Conservation (phyloP, 2,113 vertebrate genomes). For the Marcusenius ussheri region DNA sequence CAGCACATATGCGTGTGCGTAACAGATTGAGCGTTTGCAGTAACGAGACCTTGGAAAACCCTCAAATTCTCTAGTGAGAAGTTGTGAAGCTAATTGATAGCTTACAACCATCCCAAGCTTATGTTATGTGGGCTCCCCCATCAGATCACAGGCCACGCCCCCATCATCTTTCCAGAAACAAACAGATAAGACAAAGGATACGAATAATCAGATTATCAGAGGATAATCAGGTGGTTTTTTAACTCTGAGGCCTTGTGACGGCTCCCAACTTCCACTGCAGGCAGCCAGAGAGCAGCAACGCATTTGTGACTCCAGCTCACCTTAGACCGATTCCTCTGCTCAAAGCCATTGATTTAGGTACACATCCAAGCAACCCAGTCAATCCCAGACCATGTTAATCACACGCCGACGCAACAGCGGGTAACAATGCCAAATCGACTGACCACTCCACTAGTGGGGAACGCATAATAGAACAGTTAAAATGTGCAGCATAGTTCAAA, state of each 20-base stretch:
- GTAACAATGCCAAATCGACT: neutral
- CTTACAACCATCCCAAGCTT: neutral
- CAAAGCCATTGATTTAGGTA: neutral
- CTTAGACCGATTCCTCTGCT: neutral
- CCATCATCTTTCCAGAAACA: neutral
- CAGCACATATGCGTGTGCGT: constrained; percentile 8
- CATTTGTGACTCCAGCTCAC: neutral
- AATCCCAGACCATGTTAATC: neutral
- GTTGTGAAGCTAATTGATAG: neutral
- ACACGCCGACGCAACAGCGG: neutral
- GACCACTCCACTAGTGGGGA: neutral
- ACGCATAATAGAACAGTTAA: neutral
- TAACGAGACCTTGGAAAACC: constrained; percentile 7
- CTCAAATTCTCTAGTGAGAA: neutral
- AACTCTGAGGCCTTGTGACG: neutral
- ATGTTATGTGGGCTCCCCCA: neutral
- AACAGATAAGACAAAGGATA: neutral
- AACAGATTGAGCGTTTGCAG: constrained; percentile 15
- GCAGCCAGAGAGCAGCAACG: neutral
- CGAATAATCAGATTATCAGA: neutral
- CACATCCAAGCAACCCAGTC: neutral
- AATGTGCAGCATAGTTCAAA: neutral
- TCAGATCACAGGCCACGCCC: neutral
- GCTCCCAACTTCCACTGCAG: neutral
- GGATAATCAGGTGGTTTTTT: neutral